These are phyloP conservation scores for Hippoglossus stenolepis DNA, from an alignment of 2,113 vertebrate species.

Conservation along the genomic window DNA sequence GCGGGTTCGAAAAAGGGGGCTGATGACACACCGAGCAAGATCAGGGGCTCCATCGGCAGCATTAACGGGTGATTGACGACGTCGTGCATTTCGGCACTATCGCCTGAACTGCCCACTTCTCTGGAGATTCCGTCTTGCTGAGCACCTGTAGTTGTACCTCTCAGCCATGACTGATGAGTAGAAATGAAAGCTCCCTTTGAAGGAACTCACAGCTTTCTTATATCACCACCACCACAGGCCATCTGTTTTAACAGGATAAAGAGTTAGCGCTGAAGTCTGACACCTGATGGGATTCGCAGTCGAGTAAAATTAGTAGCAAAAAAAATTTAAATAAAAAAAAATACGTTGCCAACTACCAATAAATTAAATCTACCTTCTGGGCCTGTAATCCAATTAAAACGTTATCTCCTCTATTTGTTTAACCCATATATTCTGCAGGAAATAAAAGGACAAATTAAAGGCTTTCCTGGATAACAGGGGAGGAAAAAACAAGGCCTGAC, in stretches of 20 bases:
- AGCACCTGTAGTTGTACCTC: conserved; percentile 10
- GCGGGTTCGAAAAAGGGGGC: background rate
- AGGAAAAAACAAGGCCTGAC: background rate
- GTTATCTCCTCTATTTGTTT: conserved; percentile 4
- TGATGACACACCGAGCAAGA: conserved; percentile 36
- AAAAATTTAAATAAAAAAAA: too few species aligned
- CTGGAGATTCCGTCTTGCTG: background rate
- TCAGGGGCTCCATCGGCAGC: background rate
- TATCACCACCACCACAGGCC: conserved; percentile 5
- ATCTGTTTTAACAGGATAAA: conserved; percentile 23
- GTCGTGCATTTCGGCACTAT: conserved; percentile 1
- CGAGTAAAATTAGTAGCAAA: background rate
- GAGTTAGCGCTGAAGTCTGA: conserved; percentile 5
- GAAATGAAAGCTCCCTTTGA: conserved; percentile 42
- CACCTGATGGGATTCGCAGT: background rate
- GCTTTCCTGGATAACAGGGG: background rate
- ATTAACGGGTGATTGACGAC: conserved; percentile 23
- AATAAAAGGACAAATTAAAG: background rate
- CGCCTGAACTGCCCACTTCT: conserved; percentile 10
- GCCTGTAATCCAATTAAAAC: background rate
- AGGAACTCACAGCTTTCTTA: conserved; percentile 21
- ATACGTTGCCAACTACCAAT: background rate
- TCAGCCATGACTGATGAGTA: conserved; percentile 26
- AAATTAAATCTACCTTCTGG: background rate
- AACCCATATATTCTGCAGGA: background rate